Conservation (phyloP, 2,888 invertebrate genomes). For the Biston stratarius region DNA sequence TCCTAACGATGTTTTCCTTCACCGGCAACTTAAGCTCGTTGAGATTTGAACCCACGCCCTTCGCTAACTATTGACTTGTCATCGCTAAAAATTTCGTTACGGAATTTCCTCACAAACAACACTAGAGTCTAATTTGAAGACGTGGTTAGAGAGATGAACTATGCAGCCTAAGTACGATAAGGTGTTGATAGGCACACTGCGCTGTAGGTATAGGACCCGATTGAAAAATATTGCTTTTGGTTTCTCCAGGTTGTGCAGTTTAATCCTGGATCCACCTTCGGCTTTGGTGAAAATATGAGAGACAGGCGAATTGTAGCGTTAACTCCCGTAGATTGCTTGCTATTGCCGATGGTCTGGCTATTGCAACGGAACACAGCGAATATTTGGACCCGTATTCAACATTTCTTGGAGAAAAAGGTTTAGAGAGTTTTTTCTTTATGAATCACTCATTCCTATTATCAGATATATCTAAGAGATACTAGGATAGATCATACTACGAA, state of each 20-base stretch:
- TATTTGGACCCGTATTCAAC: conserved; percentile 88
- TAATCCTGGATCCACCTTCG: conserved; percentile 88
- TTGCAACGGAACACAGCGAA: conserved; percentile 88
- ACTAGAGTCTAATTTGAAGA: too few species aligned
- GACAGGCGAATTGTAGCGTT: conserved; percentile 89
- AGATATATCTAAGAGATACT: too few species aligned
- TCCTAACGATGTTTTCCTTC: too few species aligned
- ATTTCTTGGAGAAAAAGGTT: conserved; percentile 86
- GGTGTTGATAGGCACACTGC: too few species aligned
- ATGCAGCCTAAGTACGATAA: too few species aligned
- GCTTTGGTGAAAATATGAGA: conserved; percentile 89
- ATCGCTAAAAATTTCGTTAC: too few species aligned
- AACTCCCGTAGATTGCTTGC: conserved; percentile 88
- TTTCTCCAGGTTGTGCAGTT: conserved; percentile 83
- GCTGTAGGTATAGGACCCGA: too few species aligned
- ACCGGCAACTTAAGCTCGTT: too few species aligned
- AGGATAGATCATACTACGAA: not conserved
- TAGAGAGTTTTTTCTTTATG: not conserved
- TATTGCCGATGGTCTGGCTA: conserved; percentile 90
- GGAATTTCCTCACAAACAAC: too few species aligned
- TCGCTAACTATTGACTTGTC: too few species aligned
- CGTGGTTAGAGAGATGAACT: too few species aligned
- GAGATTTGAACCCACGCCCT: too few species aligned
- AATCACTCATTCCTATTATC: not conserved
- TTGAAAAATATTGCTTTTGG: not conserved